These are phyloP conservation scores for Oscheius sp. DNA, from an alignment of 1,140 invertebrate species.

Conservation along the genomic window DNA sequence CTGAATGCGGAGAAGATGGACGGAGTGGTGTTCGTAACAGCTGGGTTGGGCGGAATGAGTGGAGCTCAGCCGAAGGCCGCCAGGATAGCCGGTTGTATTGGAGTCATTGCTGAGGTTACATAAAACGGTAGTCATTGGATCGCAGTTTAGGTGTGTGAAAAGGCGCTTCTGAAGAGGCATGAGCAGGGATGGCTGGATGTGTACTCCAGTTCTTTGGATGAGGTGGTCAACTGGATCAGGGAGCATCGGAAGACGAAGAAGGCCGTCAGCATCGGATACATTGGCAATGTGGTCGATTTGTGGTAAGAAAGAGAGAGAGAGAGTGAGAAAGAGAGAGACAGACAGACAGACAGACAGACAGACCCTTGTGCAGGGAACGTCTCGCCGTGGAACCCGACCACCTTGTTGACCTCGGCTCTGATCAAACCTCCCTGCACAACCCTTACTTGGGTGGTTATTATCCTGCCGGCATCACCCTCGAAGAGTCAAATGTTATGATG, in stretches of 20 bases:
- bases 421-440: constrained; percentile 73
- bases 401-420: constrained; percentile 70
- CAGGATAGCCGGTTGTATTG: constrained; percentile 70
- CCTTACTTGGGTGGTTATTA: constrained; percentile 67
- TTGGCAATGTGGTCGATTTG: constrained; percentile 69
- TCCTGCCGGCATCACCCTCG: constrained; percentile 64
- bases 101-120: constrained; percentile 71
- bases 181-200: constrained; percentile 70
- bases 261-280: constrained; percentile 69
- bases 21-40: constrained; percentile 69
- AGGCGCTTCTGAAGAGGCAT: constrained; percentile 68
- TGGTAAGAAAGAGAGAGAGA: constrained; percentile 63
- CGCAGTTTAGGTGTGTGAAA: constrained; percentile 46
- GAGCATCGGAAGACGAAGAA: constrained; percentile 58
- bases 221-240: constrained; percentile 65
- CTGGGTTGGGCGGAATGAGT: constrained; percentile 73
- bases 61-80: constrained; percentile 73
- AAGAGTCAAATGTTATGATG: constrained; percentile 66
- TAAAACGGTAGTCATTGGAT: not conserved
- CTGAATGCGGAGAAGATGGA: constrained; percentile 64
- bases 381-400: constrained; percentile 67
- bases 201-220: constrained; percentile 63
- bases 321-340: not conserved
- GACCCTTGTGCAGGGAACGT: constrained; percentile 65
- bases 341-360: not conserved